Conservation (phyloP, 2,113 vertebrate species). For the Theristicus caerulescens region DNA sequence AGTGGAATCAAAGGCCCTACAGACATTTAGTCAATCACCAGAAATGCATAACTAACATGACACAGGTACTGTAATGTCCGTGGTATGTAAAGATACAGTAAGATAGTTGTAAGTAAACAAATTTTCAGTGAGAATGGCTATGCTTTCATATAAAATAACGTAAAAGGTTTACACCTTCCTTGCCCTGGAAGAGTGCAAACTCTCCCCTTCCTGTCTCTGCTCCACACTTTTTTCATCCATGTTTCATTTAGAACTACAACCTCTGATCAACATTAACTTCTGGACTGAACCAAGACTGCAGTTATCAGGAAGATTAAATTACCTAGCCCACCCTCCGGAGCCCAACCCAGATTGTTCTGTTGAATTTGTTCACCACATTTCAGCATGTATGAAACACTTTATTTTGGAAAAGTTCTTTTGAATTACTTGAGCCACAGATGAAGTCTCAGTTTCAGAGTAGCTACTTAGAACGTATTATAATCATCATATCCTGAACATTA, state of each 20-base stretch:
- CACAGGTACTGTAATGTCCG: background rate
- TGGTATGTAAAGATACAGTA: background rate
- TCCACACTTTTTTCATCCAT: background rate
- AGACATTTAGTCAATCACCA: background rate
- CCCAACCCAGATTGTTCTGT: background rate
- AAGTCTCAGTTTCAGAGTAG: background rate
- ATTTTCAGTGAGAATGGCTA: background rate
- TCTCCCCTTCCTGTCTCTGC: background rate
- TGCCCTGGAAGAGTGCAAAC: background rate
- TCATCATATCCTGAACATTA: background rate
- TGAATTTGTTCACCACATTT: background rate
- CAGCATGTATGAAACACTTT: background rate
- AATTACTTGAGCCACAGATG: background rate
- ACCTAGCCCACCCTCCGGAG: background rate
- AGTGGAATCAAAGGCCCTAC: background rate
- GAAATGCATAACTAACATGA: background rate
- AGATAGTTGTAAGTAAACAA: background rate
- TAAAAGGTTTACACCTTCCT: background rate
- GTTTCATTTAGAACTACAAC: background rate
- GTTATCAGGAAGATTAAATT: background rate
- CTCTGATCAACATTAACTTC: background rate
- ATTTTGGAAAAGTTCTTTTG: background rate
- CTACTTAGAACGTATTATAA: background rate
- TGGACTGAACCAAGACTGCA: background rate
- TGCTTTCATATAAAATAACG: background rate